Percentiles rank a stretch among this genome's conserved stretches.
phyloP scores from a whole-genome alignment of 2,797 vertebrate genomes.

The Cichlasoma orientale region DNA sequence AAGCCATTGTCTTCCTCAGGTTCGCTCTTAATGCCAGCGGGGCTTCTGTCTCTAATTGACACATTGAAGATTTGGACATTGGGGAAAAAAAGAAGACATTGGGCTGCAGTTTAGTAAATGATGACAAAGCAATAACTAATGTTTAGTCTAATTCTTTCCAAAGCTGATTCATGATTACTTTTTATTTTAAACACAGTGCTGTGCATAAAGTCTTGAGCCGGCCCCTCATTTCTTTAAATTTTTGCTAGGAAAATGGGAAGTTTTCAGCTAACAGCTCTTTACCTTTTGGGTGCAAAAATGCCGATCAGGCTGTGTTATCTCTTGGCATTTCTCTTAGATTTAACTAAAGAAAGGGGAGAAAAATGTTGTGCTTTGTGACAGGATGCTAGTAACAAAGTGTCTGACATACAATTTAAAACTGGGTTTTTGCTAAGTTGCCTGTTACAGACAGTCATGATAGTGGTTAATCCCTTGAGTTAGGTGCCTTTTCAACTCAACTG shows the following conservation, averaged over 20 bases:
- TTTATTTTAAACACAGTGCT: neutral
- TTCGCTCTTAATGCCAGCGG: slow-evolving; percentile 88
- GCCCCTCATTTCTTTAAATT: neutral
- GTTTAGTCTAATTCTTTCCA: neutral
- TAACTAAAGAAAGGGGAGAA: no score
- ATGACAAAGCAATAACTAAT: neutral
- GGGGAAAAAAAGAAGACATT: neutral
- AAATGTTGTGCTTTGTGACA: no score
- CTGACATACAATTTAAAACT: no score
- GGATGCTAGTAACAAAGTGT: no score
- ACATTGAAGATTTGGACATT: slow-evolving; percentile 18
- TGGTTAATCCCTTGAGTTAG: no score
- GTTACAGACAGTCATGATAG: no score
- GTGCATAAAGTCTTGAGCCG: neutral
- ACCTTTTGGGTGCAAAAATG: no score
- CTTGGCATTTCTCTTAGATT: no score
- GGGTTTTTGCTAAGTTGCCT: no score
- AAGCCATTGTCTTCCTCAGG: slow-evolving; percentile 87
- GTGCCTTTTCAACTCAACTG: no score
- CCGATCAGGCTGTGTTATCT: no score
- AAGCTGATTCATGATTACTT: neutral
- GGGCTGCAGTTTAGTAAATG: slow-evolving; percentile 4
- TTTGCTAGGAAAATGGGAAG: neutral
- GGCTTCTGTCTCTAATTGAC: slow-evolving; percentile 76
- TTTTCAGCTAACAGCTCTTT: no score